These are phyloP conservation scores for Bilobella aurantiaca DNA, from an alignment of 1,140 invertebrate genomes.

Conservation along the genomic window DNA sequence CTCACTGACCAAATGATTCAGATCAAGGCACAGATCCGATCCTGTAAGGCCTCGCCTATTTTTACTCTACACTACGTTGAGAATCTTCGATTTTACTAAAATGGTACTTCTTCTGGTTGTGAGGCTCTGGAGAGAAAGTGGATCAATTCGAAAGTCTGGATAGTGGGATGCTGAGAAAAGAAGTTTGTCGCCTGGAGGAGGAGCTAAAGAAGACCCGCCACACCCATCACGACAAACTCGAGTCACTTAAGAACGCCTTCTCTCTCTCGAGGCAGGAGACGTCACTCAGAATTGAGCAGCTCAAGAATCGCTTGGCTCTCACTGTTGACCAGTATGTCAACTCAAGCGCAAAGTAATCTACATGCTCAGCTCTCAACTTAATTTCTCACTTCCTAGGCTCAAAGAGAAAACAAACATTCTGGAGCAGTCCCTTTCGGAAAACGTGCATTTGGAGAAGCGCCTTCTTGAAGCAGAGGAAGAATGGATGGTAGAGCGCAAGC, in stretches of 20 bases:
- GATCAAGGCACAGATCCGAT: conserved; percentile 9
- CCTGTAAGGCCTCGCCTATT: conserved; percentile 15
- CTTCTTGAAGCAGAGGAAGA: neutral
- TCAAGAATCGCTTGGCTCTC: neutral
- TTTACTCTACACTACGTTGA: neutral
- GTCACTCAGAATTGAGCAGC: neutral
- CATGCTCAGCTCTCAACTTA: neutral
- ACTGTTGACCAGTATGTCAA: neutral
- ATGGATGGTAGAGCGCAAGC: conserved; percentile 12
- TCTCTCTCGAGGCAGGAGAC: neutral
- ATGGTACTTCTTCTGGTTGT: neutral
- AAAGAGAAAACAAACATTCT: neutral
- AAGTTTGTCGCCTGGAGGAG: conserved; percentile 12
- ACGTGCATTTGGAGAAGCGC: conserved; percentile 7
- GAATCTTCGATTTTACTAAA: neutral
- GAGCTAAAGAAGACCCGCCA: neutral
- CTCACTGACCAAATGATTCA: conserved; percentile 22
- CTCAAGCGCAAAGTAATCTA: too few relatives aligned
- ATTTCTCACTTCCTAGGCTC: neutral
- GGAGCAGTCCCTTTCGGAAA: conserved; percentile 5
- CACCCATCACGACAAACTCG: neutral
- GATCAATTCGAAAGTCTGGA: conserved; percentile 5
- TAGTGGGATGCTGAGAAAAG: conserved; percentile 9
- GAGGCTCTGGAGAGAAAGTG: conserved; percentile 1
- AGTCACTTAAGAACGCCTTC: neutral